Base-by-base conservation (phyloP, 2,113 vertebrate genomes). In the Tetrax tetrax region DNA sequence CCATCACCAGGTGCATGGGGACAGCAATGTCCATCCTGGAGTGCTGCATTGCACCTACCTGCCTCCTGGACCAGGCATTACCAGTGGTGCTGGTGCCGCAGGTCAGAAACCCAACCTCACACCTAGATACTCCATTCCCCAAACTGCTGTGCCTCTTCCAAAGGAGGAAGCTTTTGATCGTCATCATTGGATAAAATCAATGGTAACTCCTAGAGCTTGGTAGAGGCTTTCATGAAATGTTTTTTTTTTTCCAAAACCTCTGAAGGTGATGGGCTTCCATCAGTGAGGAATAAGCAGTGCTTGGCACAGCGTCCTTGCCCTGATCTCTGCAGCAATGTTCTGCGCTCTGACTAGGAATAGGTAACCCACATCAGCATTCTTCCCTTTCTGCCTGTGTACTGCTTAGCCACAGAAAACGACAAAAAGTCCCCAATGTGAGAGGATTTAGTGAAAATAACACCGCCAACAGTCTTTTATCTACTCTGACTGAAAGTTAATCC, bases 401-500 rank as follows among this genome's bases (percentile, higher is more conserved):
- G 91, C 89, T 97, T 97, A 96, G 93, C 79, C 77, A 89, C 29
- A 96, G 91, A 97, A 96, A 97, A 94, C 51, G n/a, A 84, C 70
- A 95, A 94, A 97, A 97, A 98, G 96, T 97, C 96, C 97, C 97
- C 94, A 85, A 93, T 96, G 92, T 93, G 94, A 97, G 96, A 90
- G 98, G 97, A 98, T 98, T 98, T 87, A 92, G 87, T 1, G 31
- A 94, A 97, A 95, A 77, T 77, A 98, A 97, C 96, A 84, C 95
- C 96, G 96, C 94, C 97, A 98, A 97, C 90, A 96, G 96, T 98
- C 98, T 98, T 98, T 99, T 98, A 98, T 99, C 97, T 98, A 77
- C 88, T 57, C 91, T 87, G 97, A 98, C 92, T 95, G 97, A 98
- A 98, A 97, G 98, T 98, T 99, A 99, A 99, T 99, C 98, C 98